Base-by-base conservation (phyloP, 2,888 invertebrate genomes). In the Dicycla oo region DNA sequence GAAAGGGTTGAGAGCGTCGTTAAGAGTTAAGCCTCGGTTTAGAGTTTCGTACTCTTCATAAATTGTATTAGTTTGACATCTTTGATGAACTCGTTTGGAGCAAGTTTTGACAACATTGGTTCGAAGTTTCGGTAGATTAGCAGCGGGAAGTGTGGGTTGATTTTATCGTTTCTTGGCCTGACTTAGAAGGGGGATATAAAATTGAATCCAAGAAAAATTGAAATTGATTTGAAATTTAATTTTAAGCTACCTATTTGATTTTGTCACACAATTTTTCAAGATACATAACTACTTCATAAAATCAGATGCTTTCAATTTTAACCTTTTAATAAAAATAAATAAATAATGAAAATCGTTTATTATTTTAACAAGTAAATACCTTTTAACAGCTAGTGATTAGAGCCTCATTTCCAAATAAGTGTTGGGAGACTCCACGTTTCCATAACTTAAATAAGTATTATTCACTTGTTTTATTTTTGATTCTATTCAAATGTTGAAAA, bases 21-120 rank as follows among this genome's bases (percentile, higher is more conserved):
- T 66, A 65, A 65, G n/a, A 51, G 10, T 43, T 58, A 45, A 72
- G 54, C 58, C 40, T 45, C 38, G 54, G 54, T 73, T 73, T 63
- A 68, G 63, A 69, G 66, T 81, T 64, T 60, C 56, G 43, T 60
- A 49, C 53, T 64, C 73, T 43, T 64, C 51, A 78, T 78, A 80
- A 81, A 78, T 80, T 78, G 58, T 69, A 78, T 80, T 81, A 80
- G 73, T 80, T 80, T 23, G 30, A 66, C 54, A 69, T 80, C 66
- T 81, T 77, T 73, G 78, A 81, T 64, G 78, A 64, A 64, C 65
- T 66, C 69, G 69, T 77, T 81, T 53, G 43, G 73, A 38, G 43
- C 34, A 69, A 81, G 60, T 80, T 80, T 73, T 69, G 73, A 80
- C 58, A 78, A 81, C 47, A 80, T 73, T 73, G 53, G 53, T 34